These are phyloP conservation scores for Drosophila sucinea DNA, from an alignment of 1,140 invertebrate species.

Conservation along the genomic window DNA sequence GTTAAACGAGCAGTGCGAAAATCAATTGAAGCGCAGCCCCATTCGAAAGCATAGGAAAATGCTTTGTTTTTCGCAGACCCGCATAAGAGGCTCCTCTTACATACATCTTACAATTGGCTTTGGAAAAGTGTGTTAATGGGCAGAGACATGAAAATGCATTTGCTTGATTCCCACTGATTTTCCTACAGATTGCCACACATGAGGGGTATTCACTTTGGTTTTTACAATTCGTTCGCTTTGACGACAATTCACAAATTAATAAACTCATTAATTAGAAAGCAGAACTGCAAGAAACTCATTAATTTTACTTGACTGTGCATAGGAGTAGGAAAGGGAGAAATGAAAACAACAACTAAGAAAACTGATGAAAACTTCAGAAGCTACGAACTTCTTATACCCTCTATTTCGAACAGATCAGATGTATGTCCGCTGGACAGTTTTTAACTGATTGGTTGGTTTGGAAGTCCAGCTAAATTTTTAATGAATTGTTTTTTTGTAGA, in stretches of 20 bases:
- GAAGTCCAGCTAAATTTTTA: no score
- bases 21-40: constrained; percentile 66
- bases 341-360: background rate
- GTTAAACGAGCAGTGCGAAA: constrained; percentile 61
- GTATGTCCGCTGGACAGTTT: no score
- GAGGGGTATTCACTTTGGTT: constrained; percentile 52
- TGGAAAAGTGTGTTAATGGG: constrained; percentile 75
- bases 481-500: no score
- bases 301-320: constrained; percentile 62
- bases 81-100: constrained; percentile 25
- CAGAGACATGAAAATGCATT: constrained; percentile 71
- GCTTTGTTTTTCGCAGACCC: constrained; percentile 65
- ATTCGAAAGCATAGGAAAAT: constrained; percentile 61
- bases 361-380: background rate
- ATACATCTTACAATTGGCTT: constrained; percentile 51
- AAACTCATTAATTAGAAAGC: constrained; percentile 77
- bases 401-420: no score
- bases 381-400: background rate
- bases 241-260: constrained; percentile 72
- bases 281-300: constrained; percentile 61
- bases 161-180: constrained; percentile 57
- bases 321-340: constrained; percentile 8
- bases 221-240: constrained; percentile 31
- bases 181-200: constrained; percentile 15
- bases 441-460: no score